phyloP scores from a whole-genome alignment of 2,888 invertebrate genomes.

The Operophtera brumata region DNA sequence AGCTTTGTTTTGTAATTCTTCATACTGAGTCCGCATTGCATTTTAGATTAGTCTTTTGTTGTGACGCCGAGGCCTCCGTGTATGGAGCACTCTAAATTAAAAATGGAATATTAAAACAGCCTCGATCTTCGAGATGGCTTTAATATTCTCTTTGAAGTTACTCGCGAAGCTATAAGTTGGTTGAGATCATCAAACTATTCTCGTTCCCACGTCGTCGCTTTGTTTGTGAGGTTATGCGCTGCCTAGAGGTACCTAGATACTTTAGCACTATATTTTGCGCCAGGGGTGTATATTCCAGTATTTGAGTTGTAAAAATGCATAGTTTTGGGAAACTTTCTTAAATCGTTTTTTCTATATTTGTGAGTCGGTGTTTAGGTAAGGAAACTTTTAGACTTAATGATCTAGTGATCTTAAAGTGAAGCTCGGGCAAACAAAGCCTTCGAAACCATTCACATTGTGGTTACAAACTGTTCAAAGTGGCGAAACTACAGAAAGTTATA shows the following conservation, averaged over 20 bases:
- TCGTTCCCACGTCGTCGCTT: conserved; percentile 52
- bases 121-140: conserved; percentile 34
- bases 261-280: conserved; percentile 20
- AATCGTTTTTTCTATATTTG: conserved; percentile 29
- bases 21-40: conserved; percentile 65
- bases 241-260: conserved; percentile 27
- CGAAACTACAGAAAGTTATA: conserved; percentile 4
- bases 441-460: not conserved
- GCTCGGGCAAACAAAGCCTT: conserved; percentile 4
- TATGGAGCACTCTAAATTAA: conserved; percentile 22
- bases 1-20: conserved; percentile 75
- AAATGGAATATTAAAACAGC: conserved; percentile 23
- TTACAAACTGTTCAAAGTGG: not conserved
- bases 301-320: conserved; percentile 54
- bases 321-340: conserved; percentile 57
- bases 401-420: conserved; percentile 39
- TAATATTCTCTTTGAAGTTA: conserved; percentile 44
- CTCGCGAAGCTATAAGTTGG: conserved; percentile 50
- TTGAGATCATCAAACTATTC: conserved; percentile 58
- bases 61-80: conserved; percentile 41
- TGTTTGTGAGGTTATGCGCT: conserved; percentile 48
- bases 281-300: conserved; percentile 14
- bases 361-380: conserved; percentile 48
- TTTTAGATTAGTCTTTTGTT: conserved; percentile 76
- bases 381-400: conserved; percentile 68